These are phyloP conservation scores for Garrulus glandarius DNA, from an alignment of 2,797 vertebrate genomes.

Conservation along the genomic window DNA sequence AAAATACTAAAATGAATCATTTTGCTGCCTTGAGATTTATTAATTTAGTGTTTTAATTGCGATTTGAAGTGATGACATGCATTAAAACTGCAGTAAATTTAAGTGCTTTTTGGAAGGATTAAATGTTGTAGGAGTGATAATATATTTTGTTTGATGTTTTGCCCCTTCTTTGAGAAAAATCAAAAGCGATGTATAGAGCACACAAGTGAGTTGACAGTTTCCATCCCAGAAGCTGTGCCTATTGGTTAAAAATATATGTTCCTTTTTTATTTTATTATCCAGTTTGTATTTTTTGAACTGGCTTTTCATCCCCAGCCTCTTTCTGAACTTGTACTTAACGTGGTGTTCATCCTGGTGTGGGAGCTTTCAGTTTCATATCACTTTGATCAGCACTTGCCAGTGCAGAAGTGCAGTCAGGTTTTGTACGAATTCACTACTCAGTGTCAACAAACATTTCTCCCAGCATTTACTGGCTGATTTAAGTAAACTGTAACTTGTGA, in stretches of 20 bases:
- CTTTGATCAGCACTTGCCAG: slow-evolving; percentile 53
- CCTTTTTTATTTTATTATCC: slow-evolving; percentile 45
- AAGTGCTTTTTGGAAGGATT: slow-evolving; percentile 47
- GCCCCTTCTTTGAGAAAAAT: slow-evolving; percentile 7
- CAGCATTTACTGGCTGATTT: slow-evolving; percentile 20
- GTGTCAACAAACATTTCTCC: slow-evolving; percentile 37
- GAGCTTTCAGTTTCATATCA: slow-evolving; percentile 52
- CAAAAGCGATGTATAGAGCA: background rate
- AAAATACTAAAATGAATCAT: slow-evolving; percentile 49
- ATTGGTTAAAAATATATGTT: slow-evolving; percentile 32
- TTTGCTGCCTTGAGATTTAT: slow-evolving; percentile 4
- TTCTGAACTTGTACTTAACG: slow-evolving; percentile 20
- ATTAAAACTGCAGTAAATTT: slow-evolving; percentile 37
- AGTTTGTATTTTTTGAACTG: slow-evolving; percentile 54
- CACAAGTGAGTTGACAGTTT: background rate
- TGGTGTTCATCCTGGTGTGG: slow-evolving; percentile 25
- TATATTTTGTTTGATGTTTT: slow-evolving; percentile 34
- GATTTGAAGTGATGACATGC: slow-evolving; percentile 26
- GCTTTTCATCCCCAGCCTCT: slow-evolving; percentile 16
- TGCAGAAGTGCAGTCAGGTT: slow-evolving; percentile 43
- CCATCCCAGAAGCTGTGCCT: background rate
- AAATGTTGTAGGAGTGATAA: slow-evolving; percentile 3
- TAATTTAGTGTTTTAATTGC: slow-evolving; percentile 28
- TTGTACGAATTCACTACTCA: slow-evolving; percentile 33
- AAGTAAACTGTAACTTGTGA: slow-evolving; percentile 50